phyloP scores from a whole-genome alignment of 2,797 vertebrate species.

The Mus spretus region DNA sequence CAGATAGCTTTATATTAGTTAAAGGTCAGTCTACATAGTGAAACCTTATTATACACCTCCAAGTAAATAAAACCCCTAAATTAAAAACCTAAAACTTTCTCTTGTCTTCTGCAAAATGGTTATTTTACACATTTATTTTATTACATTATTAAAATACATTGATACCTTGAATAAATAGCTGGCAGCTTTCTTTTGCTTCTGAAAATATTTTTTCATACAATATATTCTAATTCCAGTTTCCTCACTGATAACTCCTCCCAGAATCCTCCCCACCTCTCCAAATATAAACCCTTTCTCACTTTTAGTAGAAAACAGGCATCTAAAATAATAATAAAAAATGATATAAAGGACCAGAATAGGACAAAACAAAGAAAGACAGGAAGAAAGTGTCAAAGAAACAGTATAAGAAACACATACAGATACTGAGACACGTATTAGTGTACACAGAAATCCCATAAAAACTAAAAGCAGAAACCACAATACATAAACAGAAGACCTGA shows the following conservation, averaged over 20 bases:
- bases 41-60: background rate
- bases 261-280: background rate
- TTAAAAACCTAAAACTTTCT: background rate
- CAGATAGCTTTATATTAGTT: background rate
- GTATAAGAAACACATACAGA: background rate
- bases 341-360: background rate
- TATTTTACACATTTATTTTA: slow-evolving; percentile 40
- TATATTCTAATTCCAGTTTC: background rate
- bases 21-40: background rate
- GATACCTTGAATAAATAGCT: slow-evolving; percentile 51
- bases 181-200: background rate
- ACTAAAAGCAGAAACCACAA: background rate
- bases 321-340: background rate
- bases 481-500: background rate
- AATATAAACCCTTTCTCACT: background rate
- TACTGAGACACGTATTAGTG: background rate
- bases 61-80: slow-evolving; percentile 22
- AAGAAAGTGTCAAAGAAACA: background rate
- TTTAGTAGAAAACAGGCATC: background rate
- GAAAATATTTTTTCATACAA: background rate
- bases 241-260: background rate
- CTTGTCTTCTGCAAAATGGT: background rate
- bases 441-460: background rate
- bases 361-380: background rate
- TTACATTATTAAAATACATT: slow-evolving; percentile 44